Evolutionary conservation across 2,113 vertebrate species (phyloP).

Genomic region (Phaethon lepturus): DNA sequence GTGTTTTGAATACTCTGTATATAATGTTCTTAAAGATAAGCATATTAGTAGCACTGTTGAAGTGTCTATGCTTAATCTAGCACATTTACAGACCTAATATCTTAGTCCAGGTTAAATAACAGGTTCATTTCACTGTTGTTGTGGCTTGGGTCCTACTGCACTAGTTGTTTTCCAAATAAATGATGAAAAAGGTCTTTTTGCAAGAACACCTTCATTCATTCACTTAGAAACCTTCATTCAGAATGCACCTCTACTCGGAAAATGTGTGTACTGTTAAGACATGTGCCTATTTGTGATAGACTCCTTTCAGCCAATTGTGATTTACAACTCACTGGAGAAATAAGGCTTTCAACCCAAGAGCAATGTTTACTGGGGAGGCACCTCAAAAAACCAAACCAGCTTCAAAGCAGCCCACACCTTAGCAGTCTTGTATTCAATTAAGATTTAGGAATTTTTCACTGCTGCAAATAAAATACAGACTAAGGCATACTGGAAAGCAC

Average conservation of each 20-base stretch:
- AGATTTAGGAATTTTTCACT: background rate
- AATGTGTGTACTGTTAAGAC: background rate
- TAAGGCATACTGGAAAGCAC: background rate
- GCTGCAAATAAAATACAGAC: background rate
- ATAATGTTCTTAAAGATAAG: slow-evolving; percentile 14
- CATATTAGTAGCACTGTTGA: background rate
- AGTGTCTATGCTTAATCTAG: background rate
- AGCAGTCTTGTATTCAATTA: background rate
- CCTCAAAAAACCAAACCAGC: background rate
- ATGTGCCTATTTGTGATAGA: background rate
- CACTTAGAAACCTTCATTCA: background rate
- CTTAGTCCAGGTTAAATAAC: slow-evolving; percentile 4
- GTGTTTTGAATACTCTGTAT: background rate
- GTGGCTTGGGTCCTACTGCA: background rate
- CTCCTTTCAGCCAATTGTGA: background rate
- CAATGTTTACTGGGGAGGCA: background rate
- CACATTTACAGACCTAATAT: background rate
- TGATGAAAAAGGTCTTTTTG: background rate
- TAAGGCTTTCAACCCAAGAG: background rate
- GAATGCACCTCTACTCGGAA: background rate
- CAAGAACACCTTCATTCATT: background rate
- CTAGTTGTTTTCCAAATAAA: background rate
- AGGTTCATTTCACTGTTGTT: background rate
- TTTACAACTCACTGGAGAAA: background rate
- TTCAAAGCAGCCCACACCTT: background rate